Evolutionary conservation across 1,140 invertebrate genomes (phyloP), one percentile per base, ranked within the genome.

Genomic region (Pollicipes pollicipes): DNA sequence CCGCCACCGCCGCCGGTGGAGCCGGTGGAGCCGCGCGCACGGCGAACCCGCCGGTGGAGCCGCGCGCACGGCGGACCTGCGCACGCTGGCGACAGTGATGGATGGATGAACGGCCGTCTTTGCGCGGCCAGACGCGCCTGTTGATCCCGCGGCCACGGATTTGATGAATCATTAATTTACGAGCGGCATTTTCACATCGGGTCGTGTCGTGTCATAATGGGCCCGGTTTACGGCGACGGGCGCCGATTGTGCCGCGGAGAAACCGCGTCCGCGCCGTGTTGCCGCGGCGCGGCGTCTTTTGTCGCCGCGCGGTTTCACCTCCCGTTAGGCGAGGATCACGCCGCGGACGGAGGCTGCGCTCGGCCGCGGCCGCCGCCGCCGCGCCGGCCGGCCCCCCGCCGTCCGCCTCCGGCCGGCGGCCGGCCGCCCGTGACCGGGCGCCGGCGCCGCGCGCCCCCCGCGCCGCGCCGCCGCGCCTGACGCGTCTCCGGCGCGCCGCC

Each of bases 151-250:
- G 45, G 45, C 45, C 45, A 58, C 45, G 45, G 45, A 58, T 58
- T 58, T 58, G 45, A 58, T 58, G 45, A 58, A 58, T 58, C 45
- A 58, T 58, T 58, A 58, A 58, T 58, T 58, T 58, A 58, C 45
- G 45, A 58, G 45, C 45, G 45, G 45, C 45, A 21, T 58, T n/a
- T 58, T 58, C 45, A 58, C 45, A 58, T 21, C 13, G 35, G 45
- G 45, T 58, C 45, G 45, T 58, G 45, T 58, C 45, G 45, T 21
- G 45, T 58, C 45, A 58, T 58, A 58, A 58, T 58, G 45, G 6
- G 2, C 13, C 45, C 10, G 10, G 45, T 58, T 58, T 58, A 58
- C 45, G 21, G 45, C 45, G 10, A 21, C 45, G 45, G 10, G 45
- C 45, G 45, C 45, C 45, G 45, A 58, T 58, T 58, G 45, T 58